phyloP scores from a whole-genome alignment of 2,797 vertebrate genomes.

The Crocidura indochinensis region DNA sequence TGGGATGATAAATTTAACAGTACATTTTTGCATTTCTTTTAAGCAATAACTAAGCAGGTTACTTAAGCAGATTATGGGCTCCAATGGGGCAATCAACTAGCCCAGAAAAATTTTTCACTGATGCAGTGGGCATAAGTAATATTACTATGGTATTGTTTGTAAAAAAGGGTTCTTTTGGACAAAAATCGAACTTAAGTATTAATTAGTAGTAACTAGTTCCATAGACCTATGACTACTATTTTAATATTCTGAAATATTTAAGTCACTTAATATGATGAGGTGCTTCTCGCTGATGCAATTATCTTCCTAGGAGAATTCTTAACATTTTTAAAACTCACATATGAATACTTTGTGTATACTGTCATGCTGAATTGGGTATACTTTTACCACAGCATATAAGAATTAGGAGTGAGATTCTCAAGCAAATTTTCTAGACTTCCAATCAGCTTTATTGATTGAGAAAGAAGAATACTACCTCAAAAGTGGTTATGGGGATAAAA shows the following conservation, averaged over 20 bases:
- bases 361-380: conserved; percentile 9
- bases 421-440: background rate
- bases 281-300: background rate
- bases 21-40: background rate
- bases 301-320: background rate
- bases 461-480: background rate
- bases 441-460: background rate
- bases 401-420: background rate
- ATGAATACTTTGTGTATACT: background rate
- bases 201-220: background rate
- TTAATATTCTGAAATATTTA: background rate
- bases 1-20: background rate
- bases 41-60: background rate
- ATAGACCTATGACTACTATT: too few relatives aligned
- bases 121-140: background rate
- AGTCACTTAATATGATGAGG: background rate
- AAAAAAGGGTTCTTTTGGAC: background rate
- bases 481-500: background rate
- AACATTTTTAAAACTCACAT: background rate
- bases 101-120: background rate
- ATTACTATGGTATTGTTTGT: background rate
- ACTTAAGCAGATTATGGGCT: background rate
- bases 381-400: background rate
- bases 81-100: background rate
- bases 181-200: background rate